phyloP scores from a whole-genome alignment of 2,888 invertebrate genomes.

The Helicoverpa assulta region DNA sequence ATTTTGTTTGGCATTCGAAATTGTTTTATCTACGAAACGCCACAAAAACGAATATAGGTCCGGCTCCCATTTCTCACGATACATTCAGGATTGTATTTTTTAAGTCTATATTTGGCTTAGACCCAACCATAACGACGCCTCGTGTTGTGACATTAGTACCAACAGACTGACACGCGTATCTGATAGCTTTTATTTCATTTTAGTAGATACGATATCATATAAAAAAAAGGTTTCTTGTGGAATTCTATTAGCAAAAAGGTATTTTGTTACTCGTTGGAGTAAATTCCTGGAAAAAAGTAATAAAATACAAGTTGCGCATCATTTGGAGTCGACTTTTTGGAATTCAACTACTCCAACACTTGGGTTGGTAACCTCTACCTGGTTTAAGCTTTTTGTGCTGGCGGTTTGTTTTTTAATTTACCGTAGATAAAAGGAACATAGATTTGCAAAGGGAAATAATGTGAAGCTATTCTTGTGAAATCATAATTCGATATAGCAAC shows the following conservation, averaged over 20 bases:
- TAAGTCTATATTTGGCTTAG: conserved; percentile 40
- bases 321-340: conserved; percentile 2
- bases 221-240: neutral
- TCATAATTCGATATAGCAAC: neutral
- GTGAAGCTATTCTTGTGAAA: neutral
- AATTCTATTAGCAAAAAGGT: conserved; percentile 13
- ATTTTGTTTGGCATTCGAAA: neutral
- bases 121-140: conserved; percentile 39
- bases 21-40: neutral
- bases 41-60: neutral
- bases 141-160: conserved; percentile 25
- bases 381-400: neutral
- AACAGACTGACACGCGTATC: conserved; percentile 28
- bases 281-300: neutral
- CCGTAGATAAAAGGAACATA: neutral
- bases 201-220: neutral
- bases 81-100: conserved; percentile 44
- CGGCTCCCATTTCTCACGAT: conserved; percentile 21
- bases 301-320: neutral
- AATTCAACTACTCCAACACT: neutral
- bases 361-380: neutral
- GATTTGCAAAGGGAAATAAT: neutral
- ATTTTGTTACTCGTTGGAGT: conserved; percentile 10
- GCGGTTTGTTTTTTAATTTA: neutral
- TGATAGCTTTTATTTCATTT: conserved; percentile 43